A percentile compares a stretch with the other conserved stretches of the same genome.
These are phyloP conservation scores for Odontomyia ornata DNA, from an alignment of 2,888 invertebrate species.

Conservation along the genomic window DNA sequence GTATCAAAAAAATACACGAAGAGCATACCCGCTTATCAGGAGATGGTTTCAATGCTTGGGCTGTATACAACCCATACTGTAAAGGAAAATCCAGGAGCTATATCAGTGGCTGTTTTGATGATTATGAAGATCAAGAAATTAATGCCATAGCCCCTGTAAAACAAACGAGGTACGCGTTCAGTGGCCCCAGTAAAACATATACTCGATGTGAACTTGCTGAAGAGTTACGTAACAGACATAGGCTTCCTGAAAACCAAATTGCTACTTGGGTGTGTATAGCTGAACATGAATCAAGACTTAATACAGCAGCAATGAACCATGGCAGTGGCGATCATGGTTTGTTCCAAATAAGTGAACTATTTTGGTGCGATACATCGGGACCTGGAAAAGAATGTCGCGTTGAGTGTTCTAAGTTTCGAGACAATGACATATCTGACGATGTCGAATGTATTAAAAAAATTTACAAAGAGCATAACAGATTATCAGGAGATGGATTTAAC, in stretches of 20 bases:
- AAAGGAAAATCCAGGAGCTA: slow-evolving; percentile 48
- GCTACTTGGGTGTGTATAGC: slow-evolving; percentile 80
- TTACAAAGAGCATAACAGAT: slow-evolving; percentile 70
- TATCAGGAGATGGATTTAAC: slow-evolving; percentile 75
- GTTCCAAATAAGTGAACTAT: slow-evolving; percentile 76
- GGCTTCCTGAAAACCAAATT: slow-evolving; percentile 67
- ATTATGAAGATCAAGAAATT: slow-evolving; percentile 49
- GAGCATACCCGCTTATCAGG: slow-evolving; percentile 74
- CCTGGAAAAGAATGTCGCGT: slow-evolving; percentile 70
- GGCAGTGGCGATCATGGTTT: slow-evolving; percentile 75
- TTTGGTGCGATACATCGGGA: slow-evolving; percentile 70
- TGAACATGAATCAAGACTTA: slow-evolving; percentile 74
- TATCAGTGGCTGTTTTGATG: slow-evolving; percentile 53
- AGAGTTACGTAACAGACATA: slow-evolving; percentile 68
- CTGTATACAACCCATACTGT: slow-evolving; percentile 58
- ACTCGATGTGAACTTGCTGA: slow-evolving; percentile 76
- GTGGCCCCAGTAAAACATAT: slow-evolving; percentile 65
- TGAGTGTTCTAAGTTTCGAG: slow-evolving; percentile 70
- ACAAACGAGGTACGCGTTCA: background rate
- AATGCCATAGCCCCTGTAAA: background rate
- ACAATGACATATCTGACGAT: slow-evolving; percentile 76
- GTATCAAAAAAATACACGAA: slow-evolving; percentile 71
- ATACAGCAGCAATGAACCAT: slow-evolving; percentile 68
- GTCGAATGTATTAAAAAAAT: slow-evolving; percentile 73
- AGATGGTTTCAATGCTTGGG: slow-evolving; percentile 70